phyloP scores from a whole-genome alignment of 2,797 vertebrate species.

The Enteromius treurensis region DNA sequence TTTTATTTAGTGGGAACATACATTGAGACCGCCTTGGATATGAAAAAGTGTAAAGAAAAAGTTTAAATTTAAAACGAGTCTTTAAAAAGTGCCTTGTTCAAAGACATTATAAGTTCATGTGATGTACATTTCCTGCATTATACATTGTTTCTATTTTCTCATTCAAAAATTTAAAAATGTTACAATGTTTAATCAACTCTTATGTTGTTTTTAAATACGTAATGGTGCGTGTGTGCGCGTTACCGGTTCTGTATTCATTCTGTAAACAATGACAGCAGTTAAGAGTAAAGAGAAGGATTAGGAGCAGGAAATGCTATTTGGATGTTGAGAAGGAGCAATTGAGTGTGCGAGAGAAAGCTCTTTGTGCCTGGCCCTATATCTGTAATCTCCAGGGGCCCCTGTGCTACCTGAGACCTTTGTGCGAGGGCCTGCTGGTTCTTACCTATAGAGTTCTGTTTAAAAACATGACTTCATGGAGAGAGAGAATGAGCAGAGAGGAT shows the following conservation, averaged over 20 bases:
- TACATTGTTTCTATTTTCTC: neutral
- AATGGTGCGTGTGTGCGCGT: neutral
- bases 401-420: slow-evolving; percentile 46
- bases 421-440: slow-evolving; percentile 35
- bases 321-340: slow-evolving; percentile 35
- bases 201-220: neutral
- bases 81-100: neutral
- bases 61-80: neutral
- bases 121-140: neutral
- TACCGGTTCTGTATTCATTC: slow-evolving; percentile 13
- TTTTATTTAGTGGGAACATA: neutral
- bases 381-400: slow-evolving; percentile 30
- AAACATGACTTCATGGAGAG: slow-evolving; percentile 51
- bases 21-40: neutral
- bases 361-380: slow-evolving; percentile 44
- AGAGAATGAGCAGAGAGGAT: slow-evolving; percentile 18
- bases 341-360: slow-evolving; percentile 26
- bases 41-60: neutral
- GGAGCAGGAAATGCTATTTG: slow-evolving; percentile 29
- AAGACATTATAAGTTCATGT: neutral
- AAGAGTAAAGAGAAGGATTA: slow-evolving; percentile 5
- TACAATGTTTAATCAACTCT: neutral
- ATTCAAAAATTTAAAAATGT: neutral
- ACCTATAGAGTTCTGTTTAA: slow-evolving; percentile 44
- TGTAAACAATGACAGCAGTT: slow-evolving; percentile 28